A percentile compares a stretch with the other conserved stretches of the same genome.
Evolutionary conservation across 2,797 vertebrate species (phyloP).

Genomic region (Babyrousa celebensis): DNA sequence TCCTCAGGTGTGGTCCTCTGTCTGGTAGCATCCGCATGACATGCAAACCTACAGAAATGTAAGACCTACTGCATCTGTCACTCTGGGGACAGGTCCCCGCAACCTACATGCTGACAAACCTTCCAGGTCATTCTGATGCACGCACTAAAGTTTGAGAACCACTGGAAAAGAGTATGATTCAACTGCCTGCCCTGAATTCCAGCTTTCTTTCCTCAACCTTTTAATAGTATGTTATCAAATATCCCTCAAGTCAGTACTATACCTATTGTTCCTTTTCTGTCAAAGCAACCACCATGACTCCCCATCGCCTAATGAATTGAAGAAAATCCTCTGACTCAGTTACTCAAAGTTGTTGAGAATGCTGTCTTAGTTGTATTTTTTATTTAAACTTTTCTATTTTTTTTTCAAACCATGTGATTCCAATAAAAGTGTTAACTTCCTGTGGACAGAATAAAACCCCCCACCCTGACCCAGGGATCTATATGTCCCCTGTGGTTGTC

Average conservation of each 20-base stretch:
- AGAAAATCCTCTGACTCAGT: neutral
- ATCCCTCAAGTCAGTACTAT: neutral
- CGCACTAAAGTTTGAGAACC: neutral
- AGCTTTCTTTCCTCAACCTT: neutral
- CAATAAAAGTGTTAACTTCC: neutral
- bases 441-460: neutral
- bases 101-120: neutral
- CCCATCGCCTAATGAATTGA: neutral
- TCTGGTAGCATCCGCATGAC: neutral
- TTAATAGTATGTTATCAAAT: neutral
- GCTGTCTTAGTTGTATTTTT: neutral
- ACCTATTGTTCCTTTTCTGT: neutral
- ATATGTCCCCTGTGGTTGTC: neutral
- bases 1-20: neutral
- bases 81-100: no score
- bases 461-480: rapidly evolving
- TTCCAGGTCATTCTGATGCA: neutral
- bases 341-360: neutral
- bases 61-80: neutral
- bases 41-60: neutral
- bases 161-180: neutral
- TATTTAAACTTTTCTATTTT: neutral
- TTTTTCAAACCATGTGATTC: neutral
- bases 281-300: neutral
- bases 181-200: neutral